Percentiles rank a stretch among this genome's conserved stretches.
Conservation (phyloP, 2,113 vertebrate genomes). For the Orthonyx spaldingii region DNA sequence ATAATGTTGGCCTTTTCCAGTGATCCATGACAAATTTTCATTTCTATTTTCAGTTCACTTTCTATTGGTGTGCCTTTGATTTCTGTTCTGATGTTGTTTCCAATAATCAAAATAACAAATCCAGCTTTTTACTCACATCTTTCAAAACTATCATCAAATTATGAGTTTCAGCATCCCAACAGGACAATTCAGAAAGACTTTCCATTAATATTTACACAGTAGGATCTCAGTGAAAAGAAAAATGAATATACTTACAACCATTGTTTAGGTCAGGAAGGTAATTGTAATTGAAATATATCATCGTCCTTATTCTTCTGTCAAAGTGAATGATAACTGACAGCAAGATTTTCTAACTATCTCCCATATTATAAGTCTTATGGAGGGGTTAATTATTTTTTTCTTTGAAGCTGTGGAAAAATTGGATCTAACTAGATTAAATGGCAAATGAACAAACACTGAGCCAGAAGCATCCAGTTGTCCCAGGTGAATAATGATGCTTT, state of each 20-base stretch:
- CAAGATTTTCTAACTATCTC: not conserved
- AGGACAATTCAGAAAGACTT: not conserved
- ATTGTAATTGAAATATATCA: not conserved
- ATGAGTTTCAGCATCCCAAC: not conserved
- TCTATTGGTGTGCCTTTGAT: not conserved
- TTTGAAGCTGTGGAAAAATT: not conserved
- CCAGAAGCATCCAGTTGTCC: not conserved
- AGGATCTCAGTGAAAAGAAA: not conserved
- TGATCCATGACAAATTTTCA: constrained; percentile 37
- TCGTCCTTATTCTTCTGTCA: not conserved
- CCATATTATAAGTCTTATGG: not conserved
- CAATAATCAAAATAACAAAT: constrained; percentile 23
- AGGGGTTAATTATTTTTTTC: not conserved
- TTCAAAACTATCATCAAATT: not conserved
- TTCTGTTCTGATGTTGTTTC: constrained; percentile 21
- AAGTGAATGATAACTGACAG: not conserved
- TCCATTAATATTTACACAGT: not conserved
- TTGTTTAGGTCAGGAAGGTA: not conserved
- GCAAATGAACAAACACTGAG: not conserved
- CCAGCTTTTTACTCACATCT: not conserved
- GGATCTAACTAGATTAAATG: not conserved
- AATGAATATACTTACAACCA: not conserved
- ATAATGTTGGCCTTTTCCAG: constrained; percentile 4
- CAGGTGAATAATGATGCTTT: not conserved
- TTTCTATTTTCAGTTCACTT: constrained; percentile 6